Base-by-base conservation (phyloP, 2,797 vertebrate genomes). In the Cryptoprocta ferox region DNA sequence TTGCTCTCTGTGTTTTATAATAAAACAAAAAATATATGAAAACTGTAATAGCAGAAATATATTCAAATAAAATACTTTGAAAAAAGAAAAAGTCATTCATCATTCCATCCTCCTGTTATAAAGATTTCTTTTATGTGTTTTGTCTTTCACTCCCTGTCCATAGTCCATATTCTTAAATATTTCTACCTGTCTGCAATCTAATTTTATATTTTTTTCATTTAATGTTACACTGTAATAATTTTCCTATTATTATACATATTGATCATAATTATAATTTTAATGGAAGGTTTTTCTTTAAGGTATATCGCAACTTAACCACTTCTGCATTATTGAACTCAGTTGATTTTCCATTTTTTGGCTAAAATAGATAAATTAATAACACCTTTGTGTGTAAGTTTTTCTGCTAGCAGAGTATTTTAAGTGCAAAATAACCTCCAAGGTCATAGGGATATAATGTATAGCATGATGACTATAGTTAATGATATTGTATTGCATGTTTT, bases 341-440 rank as follows among this genome's bases (percentile, higher is more conserved):
- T 50, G 24, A 97, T 65, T 76, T 50, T 83, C 66, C 15, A 75
- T 88, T 68, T 66, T 94, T 89, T 61, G 28, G 19, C 16, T 76
- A 78, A 68, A 85, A 37, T 73, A 73, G 73, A 26, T 78, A 75
- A 16, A 30, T 6, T 26, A 91, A 78, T 70, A 81, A 30, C 32
- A 78, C 66, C 14, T 93, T 82, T 79, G 35, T 85, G 14, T 19
- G 15, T 56, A 68, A 37, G 28, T 89, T 97, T 88, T 95, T 79
- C 35, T 61, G n/a, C 39, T 83, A 75, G 70, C 68, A 81, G 86
- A 78, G 91, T 84, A 94, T 86, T 92, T 93, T 84, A 85, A 89
- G 45, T 85, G 6, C 9, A 66, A 94, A 93, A 78, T 93, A 83
- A 50, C 18, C 3, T 45, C 16, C n/a, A 32, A 48, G 21, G 24